phyloP scores from a whole-genome alignment of 2,113 vertebrate species.

The Arvicanthis niloticus region DNA sequence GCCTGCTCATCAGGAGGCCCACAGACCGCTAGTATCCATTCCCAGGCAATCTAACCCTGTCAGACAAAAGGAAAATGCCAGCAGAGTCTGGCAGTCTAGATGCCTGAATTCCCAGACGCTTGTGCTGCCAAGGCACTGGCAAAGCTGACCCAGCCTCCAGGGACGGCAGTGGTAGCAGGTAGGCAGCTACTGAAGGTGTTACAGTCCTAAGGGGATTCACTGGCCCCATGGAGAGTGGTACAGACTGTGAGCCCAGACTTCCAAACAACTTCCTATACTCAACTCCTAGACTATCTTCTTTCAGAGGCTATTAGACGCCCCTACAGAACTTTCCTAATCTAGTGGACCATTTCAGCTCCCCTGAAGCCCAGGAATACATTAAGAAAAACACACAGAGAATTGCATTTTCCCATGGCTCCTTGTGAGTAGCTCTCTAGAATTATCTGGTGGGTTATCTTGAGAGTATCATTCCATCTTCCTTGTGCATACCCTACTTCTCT shows the following conservation, averaged over 20 bases:
- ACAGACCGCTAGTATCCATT: background rate
- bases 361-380: background rate
- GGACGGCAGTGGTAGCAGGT: background rate
- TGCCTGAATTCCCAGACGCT: conserved; percentile 38
- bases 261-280: background rate
- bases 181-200: background rate
- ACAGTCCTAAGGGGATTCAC: background rate
- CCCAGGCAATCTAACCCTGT: background rate
- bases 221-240: no score
- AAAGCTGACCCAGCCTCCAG: background rate
- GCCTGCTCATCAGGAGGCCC: conserved; percentile 31
- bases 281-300: background rate
- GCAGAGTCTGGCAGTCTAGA: background rate
- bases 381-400: background rate
- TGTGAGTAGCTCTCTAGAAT: background rate
- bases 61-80: conserved; percentile 58
- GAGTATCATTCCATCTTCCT: background rate
- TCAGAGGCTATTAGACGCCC: background rate
- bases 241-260: background rate
- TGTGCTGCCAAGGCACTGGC: conserved; percentile 22
- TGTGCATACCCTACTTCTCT: background rate
- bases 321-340: background rate
- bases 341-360: background rate
- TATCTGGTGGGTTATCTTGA: no score
- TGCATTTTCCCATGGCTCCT: background rate